Conservation (phyloP, 2,113 vertebrate genomes). For the Cercopithecus mona region DNA sequence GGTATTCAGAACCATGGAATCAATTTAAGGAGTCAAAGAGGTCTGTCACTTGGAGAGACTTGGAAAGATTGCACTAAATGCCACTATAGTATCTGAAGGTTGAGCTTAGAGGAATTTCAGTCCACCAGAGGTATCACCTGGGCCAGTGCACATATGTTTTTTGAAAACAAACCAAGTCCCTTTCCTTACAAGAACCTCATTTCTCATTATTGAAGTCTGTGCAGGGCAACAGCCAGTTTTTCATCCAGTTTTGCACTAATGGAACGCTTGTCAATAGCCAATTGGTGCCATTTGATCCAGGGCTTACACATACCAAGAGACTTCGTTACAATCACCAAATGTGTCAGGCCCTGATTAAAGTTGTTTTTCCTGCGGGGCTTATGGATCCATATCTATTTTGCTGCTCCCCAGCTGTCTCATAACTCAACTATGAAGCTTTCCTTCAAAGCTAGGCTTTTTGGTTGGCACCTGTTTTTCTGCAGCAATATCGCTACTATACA, state of each 20-base stretch:
- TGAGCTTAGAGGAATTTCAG: not conserved
- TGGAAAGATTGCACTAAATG: not conserved
- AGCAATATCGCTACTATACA: not conserved
- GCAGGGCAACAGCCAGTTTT: conserved; percentile 41
- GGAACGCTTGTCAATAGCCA: conserved; percentile 70
- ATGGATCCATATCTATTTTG: conserved; percentile 69
- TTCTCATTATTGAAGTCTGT: conserved; percentile 35
- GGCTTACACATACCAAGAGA: conserved; percentile 63
- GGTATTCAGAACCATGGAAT: conserved; percentile 47
- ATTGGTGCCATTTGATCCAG: conserved; percentile 72
- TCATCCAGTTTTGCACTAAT: conserved; percentile 60
- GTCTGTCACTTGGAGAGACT: not conserved
- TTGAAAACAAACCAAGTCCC: conserved; percentile 2
- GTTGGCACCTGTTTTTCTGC: conserved; percentile 17
- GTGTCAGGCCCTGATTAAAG: conserved; percentile 68
- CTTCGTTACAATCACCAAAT: conserved; percentile 62
- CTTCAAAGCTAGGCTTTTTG: conserved; percentile 36
- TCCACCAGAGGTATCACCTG: not conserved
- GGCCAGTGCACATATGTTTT: not conserved
- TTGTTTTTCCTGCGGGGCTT: conserved; percentile 60
- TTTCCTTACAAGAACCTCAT: conserved; percentile 47
- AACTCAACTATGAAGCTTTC: conserved; percentile 67
- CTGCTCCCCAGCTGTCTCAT: conserved; percentile 67
- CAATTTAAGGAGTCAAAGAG: conserved; percentile 55
- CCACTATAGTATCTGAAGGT: not conserved